Base-by-base conservation (phyloP, 2,888 invertebrate genomes). In the Catonia carolina region DNA sequence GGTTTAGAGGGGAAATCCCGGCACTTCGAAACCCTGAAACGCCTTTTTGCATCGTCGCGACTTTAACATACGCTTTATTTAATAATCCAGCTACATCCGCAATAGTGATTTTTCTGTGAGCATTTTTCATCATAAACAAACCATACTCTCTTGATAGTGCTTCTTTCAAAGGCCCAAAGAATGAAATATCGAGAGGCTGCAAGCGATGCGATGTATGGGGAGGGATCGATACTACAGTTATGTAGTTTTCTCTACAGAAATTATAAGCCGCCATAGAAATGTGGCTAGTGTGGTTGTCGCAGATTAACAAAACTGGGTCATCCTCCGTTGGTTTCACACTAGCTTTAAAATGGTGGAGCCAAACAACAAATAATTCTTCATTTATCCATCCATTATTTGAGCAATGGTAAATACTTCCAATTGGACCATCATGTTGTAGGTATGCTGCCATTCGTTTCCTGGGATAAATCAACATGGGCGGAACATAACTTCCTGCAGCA, bases 381-480 rank as follows among this genome's bases (percentile, higher is more conserved):
- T 42, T 54, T 2, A 31, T 47, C 54, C 54, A 54, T 2, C 54
- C 54, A 22, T 54, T 54, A 17, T 47, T 22, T 10, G 54, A 54
- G 45, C 54, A 54, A 17, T 54, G 20, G 33, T 54, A 54, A 4
- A 27, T 17, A 45, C 27, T 14, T 31, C 47, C 54, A 35, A 20
- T 31, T n/a, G 45, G 54, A 10, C 47, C 54, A 54, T 17, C 67
- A 39, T 54, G 54, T 55, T 63, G 33, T 6, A 66, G 59, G 1
- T 61, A 57, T 12, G 70, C 69, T 45, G 69, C 69, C 70, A 72
- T 66, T 55, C 71, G 69, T 61, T 74, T 69, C 20, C 73, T 52
- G 0, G 73, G 72, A 56, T 70, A 75, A 50, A 75, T 73, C 63
- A 74, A 73, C 72, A 75, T 72, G 2, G 74, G 74, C 6, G 74